Conservation (phyloP, 1,140 invertebrate species). For the Brachystomella parvula region DNA sequence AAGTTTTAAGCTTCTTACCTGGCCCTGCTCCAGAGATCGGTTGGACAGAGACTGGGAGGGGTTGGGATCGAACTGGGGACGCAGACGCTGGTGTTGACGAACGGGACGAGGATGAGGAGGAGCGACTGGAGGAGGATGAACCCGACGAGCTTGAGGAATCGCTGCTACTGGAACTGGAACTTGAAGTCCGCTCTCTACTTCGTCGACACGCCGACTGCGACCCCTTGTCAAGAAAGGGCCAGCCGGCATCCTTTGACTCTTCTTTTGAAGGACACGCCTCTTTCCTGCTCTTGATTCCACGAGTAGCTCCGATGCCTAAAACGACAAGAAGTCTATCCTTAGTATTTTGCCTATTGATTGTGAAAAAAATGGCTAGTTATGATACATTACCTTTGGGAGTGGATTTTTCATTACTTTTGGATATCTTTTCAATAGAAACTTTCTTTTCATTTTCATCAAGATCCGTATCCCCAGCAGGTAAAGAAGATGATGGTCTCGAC, state of each 20-base stretch:
- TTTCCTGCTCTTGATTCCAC: neutral
- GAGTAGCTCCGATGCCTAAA: neutral
- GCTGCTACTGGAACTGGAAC: constrained; percentile 29
- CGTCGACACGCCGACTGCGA: constrained; percentile 39
- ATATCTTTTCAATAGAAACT: constrained; percentile 28
- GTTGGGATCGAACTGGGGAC: constrained; percentile 30
- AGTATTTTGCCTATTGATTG: too few relatives aligned
- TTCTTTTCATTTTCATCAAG: constrained; percentile 2
- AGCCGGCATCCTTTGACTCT: constrained; percentile 48
- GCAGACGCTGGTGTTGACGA: constrained; percentile 37
- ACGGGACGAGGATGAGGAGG: constrained; percentile 39
- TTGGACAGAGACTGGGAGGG: constrained; percentile 14
- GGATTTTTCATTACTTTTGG: constrained; percentile 36
- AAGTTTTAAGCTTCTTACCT: constrained; percentile 78
- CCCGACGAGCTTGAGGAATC: constrained; percentile 27
- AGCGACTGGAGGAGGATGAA: constrained; percentile 40
- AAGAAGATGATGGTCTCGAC: neutral
- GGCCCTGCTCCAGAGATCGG: constrained; percentile 47
- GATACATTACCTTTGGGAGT: constrained; percentile 43
- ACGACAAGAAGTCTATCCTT: constrained; percentile 31
- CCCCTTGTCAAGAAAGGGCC: constrained; percentile 56
- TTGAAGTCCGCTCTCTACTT: constrained; percentile 31
- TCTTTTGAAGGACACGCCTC: constrained; percentile 35
- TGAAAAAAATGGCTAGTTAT: too few relatives aligned
- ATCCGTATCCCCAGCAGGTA: neutral